Evolutionary conservation across 2,797 vertebrate genomes (phyloP).

Genomic region (Acanthopagrus latus): DNA sequence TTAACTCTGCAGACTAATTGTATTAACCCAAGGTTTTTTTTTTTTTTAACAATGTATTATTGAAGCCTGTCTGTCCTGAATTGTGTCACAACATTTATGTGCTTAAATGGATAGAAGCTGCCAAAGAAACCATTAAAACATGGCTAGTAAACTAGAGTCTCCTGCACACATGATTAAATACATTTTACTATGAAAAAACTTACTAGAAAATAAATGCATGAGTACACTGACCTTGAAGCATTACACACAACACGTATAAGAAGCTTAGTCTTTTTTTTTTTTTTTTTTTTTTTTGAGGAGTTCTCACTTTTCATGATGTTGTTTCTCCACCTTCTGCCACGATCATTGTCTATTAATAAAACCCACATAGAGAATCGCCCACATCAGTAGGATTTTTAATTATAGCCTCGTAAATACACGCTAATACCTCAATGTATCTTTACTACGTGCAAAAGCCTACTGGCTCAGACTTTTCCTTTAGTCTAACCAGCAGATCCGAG

Average conservation of each 20-base stretch:
- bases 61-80: constrained; percentile 1
- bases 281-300: no score
- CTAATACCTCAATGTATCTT: background rate
- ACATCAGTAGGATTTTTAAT: background rate
- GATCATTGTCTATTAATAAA: background rate
- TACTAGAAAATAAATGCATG: no score
- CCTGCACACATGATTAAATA: no score
- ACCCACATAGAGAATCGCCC: background rate
- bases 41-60: background rate
- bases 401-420: background rate
- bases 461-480: no score
- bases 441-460: background rate
- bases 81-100: no score
- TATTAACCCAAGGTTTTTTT: background rate
- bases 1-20: background rate
- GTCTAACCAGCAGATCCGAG: no score
- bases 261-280: background rate
- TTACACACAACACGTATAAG: background rate
- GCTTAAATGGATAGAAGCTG: constrained; percentile 2
- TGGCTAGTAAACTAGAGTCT: no score
- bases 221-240: no score
- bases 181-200: no score
- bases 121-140: background rate
- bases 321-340: background rate
- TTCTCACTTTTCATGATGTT: background rate